Evolutionary conservation across 1,140 invertebrate species (phyloP), one percentile per base, ranked within the genome.

Genomic region (Pseudomyrmex flavicornis): DNA sequence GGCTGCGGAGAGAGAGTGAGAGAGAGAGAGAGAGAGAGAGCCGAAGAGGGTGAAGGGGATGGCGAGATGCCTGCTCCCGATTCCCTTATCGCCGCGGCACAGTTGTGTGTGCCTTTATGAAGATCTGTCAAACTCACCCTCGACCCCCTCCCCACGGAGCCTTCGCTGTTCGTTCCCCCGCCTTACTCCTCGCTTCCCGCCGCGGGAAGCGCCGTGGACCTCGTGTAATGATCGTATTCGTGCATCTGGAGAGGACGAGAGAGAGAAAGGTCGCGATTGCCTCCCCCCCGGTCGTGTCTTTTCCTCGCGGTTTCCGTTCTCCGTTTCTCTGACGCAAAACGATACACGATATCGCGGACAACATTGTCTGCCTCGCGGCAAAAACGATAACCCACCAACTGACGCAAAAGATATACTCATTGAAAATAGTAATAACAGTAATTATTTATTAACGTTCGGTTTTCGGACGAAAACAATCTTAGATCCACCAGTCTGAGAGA

Each of bases 31-130:
- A 80, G 62, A 54, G 87, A 13, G 76, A 48, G 72, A 66, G 69
- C 22, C 7, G 61, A 66, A 35, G 70, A 46, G 56, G 61, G 46
- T 4, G 48, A 17, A 62, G 44, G 50, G 0, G 46, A 54, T 44
- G 85, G 72, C 82, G 68, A 86, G 91, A 92, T 92, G 89, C 91
- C 89, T 86, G 89, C 84, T 88, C 85, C 90, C 87, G 91, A 92
- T 92, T 92, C 89, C 87, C 91, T 92, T 92, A 92, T 91, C 88
- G 85, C 87, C 84, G 84, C 85, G 90, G 91, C 87, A 90, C 91
- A 92, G 91, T 92, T 92, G 91, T 92, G 91, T 92, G 91, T 92
- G 91, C 91, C 91, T 92, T 92, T 91, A 92, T 92, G 91, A 92
- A 92, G 91, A 92, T 92, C 91, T 92, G 91, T 92, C 91, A 92